Percentiles rank a stretch among this genome's conserved stretches.
Conservation (phyloP, 1,140 invertebrate species). For the Tribolium madens region DNA sequence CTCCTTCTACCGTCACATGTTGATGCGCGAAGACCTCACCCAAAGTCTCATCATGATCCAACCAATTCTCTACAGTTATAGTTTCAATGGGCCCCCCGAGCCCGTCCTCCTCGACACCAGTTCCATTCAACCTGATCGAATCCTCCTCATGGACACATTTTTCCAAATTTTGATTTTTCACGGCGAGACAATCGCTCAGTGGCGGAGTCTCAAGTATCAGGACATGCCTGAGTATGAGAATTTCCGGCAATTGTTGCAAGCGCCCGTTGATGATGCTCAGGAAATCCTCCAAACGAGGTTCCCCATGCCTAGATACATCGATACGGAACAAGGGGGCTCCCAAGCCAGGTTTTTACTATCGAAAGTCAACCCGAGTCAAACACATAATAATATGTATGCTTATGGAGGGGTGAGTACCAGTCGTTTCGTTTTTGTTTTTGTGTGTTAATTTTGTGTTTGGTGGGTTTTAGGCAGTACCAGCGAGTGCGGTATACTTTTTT, state of each 20-base stretch:
- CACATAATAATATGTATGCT: conserved; percentile 99
- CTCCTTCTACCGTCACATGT: conserved; percentile 98
- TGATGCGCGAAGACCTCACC: conserved; percentile 96
- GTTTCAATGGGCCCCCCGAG: conserved; percentile 97
- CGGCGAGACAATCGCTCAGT: conserved; percentile 98
- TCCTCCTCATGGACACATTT: conserved; percentile 99
- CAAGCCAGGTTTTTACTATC: conserved; percentile 97
- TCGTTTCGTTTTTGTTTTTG: neutral
- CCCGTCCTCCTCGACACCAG: conserved; percentile 97
- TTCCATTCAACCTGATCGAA: conserved; percentile 96
- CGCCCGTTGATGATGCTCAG: conserved; percentile 96
- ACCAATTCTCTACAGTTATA: conserved; percentile 98
- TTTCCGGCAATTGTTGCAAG: conserved; percentile 95
- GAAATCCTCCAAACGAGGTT: conserved; percentile 96
- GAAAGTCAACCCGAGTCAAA: conserved; percentile 99
- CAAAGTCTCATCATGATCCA: conserved; percentile 99
- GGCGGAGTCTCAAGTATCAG: conserved; percentile 95
- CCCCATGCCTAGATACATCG: conserved; percentile 98
- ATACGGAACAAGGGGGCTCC: conserved; percentile 98
- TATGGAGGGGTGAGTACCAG: conserved; percentile 86
- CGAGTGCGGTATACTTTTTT: conserved; percentile 58
- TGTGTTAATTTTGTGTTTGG: conserved; percentile 46
- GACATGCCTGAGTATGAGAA: conserved; percentile 97
- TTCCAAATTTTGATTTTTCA: conserved; percentile 99
- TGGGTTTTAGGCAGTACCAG: conserved; percentile 56